phyloP scores from a whole-genome alignment of 1,140 invertebrate species.

The Capitella teleta region DNA sequence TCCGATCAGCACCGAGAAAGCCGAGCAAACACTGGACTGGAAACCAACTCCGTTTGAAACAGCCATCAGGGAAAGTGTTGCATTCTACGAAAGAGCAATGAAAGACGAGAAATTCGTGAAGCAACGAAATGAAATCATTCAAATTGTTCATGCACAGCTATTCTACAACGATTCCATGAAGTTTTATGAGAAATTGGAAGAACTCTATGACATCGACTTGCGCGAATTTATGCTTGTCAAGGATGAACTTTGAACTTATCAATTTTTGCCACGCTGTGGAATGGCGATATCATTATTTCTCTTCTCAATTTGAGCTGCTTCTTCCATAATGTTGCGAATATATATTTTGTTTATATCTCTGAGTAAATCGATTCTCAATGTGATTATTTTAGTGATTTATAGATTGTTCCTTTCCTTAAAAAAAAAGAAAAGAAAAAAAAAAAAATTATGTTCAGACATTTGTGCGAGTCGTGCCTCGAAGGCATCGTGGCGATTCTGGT shows the following conservation, averaged over 20 bases:
- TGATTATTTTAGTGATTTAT: no score
- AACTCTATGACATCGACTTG: slow-evolving; percentile 11
- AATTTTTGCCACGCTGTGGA: no score
- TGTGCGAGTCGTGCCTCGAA: no score
- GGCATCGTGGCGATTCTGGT: no score
- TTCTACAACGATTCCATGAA: slow-evolving; percentile 3
- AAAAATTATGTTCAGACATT: no score
- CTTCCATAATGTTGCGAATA: no score
- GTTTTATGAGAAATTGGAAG: slow-evolving; percentile 10
- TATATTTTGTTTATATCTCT: no score
- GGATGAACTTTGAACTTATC: slow-evolving; percentile 11
- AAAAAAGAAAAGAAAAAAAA: no score
- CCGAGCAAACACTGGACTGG: slow-evolving; percentile 32
- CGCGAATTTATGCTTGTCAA: slow-evolving; percentile 8
- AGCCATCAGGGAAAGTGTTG: slow-evolving; percentile 32
- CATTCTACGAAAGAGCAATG: slow-evolving; percentile 40
- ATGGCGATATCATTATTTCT: no score
- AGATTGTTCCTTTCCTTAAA: no score
- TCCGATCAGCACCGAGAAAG: slow-evolving; percentile 37
- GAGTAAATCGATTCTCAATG: no score
- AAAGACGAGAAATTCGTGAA: slow-evolving; percentile 5
- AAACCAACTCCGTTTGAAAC: slow-evolving; percentile 31
- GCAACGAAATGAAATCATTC: slow-evolving; percentile 13
- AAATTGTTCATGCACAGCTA: slow-evolving; percentile 5
- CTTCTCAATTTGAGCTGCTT: no score